Conservation (phyloP, 2,797 vertebrate genomes). For the Bucorvus abyssinicus region DNA sequence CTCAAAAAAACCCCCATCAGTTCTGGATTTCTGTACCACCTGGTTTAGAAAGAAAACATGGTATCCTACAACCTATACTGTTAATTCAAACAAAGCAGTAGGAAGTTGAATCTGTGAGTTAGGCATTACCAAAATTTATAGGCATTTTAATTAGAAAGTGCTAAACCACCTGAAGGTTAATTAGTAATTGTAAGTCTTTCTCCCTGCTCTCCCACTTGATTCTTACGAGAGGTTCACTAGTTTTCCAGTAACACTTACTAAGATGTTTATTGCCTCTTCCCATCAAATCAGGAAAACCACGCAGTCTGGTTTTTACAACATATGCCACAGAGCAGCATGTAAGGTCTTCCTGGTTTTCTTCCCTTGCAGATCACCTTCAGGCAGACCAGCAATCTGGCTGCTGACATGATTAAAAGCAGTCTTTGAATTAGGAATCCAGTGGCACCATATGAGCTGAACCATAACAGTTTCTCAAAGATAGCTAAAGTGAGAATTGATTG, state of each 20-base stretch:
- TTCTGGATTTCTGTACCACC: background rate
- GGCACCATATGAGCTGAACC: background rate
- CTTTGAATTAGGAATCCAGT: background rate
- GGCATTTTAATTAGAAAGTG: background rate
- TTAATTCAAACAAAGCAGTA: background rate
- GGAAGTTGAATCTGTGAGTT: background rate
- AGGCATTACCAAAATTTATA: accelerated
- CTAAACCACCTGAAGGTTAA: background rate
- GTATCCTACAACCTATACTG: background rate
- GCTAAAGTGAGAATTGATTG: background rate
- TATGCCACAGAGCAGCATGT: background rate
- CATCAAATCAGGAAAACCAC: background rate
- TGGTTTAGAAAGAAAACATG: background rate
- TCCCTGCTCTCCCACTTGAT: background rate
- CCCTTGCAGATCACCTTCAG: background rate
- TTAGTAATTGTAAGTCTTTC: background rate
- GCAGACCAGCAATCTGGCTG: background rate
- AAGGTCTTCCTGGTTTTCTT: background rate
- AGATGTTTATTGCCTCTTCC: background rate
- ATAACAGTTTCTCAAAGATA: background rate
- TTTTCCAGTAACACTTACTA: background rate
- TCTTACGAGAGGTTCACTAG: background rate
- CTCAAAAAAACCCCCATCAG: background rate
- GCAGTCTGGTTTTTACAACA: background rate
- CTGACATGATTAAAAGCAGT: background rate